A percentile compares a stretch with the other conserved stretches of the same genome.
Conservation (phyloP, 2,888 invertebrate species). For the Acronicta psi region DNA sequence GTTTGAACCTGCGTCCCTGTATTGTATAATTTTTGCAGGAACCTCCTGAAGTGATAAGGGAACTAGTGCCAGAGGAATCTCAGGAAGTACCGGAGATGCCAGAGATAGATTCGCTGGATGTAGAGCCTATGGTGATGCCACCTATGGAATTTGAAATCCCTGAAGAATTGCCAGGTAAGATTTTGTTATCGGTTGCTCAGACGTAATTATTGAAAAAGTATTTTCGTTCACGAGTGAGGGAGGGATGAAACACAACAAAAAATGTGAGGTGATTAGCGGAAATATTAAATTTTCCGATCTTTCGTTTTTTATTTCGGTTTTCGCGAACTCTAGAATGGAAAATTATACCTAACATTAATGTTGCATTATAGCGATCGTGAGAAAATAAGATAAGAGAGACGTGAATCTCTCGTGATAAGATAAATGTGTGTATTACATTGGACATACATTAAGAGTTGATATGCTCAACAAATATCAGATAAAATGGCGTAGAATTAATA, state of each 20-base stretch:
- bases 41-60: slow-evolving; percentile 58
- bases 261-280: no score
- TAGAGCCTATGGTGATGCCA: slow-evolving; percentile 15
- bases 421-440: background rate
- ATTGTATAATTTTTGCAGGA: slow-evolving; percentile 50
- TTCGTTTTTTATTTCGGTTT: no score
- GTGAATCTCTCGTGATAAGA: slow-evolving; percentile 17
- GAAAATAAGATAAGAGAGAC: slow-evolving; percentile 27
- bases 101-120: background rate
- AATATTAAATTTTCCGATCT: no score
- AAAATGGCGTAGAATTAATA: background rate
- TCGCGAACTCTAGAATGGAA: slow-evolving; percentile 7
- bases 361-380: slow-evolving; percentile 24
- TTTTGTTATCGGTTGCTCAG: background rate
- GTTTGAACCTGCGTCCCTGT: no score
- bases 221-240: no score
- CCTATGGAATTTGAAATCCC: slow-evolving; percentile 54
- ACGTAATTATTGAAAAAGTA: no score
- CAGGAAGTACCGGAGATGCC: slow-evolving; percentile 49
- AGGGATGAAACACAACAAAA: no score
- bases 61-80: slow-evolving; percentile 13
- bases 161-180: slow-evolving; percentile 67
- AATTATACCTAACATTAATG: slow-evolving; percentile 5
- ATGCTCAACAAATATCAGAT: slow-evolving; percentile 1
- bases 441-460: slow-evolving; percentile 1